Evolutionary conservation across 2,888 invertebrate genomes (phyloP), one percentile per base, ranked within the genome.

Genomic region (Campopleginae sp.): DNA sequence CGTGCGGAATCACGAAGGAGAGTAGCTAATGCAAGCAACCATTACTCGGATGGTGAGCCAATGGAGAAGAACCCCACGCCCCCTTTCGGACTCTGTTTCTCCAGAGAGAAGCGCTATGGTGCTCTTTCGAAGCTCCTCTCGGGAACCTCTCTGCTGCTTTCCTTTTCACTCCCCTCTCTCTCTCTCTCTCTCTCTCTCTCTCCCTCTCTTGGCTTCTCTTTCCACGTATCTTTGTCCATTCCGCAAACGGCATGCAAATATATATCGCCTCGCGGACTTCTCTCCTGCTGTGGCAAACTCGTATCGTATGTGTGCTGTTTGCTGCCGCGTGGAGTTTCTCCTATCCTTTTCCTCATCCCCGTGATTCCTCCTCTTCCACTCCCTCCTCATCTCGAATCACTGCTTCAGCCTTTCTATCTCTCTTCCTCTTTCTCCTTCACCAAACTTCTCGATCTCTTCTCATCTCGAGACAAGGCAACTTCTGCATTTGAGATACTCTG

Each of bases 11-110:
- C 86, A 75, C 76, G 87, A 85, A 84, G 82, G 88, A 87, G 91
- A 92, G 91, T 92, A 91, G 91, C 91, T 92, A 92, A 91, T 92
- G 91, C 92, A 91, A 92, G 91, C 93, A 90, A 93, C 93, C 93
- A 93, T 93, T 93, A 93, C 93, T 93, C 90, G 92, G 89, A 91
- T 92, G 91, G 91, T 89, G 93, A 93, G 90, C 93, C 93, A 93
- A 93, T 93, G 93, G 92, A 93, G 93, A 92, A 90, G 91, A 93
- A 93, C 93, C 93, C 92, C 93, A 93, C 93, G 93, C 93, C 93
- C 93, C 93, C 92, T 93, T 88, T 91, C 87, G 89, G 89, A 90
- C 89, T 90, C 90, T 86, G 87, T 86, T 65, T 76, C 83, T 83
- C 75, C 82, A 38, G 65, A 76, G 65, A 76, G 76, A 76, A 65